Evolutionary conservation across 2,113 vertebrate genomes (phyloP).

Genomic region (Rhodinocichla rosea): DNA sequence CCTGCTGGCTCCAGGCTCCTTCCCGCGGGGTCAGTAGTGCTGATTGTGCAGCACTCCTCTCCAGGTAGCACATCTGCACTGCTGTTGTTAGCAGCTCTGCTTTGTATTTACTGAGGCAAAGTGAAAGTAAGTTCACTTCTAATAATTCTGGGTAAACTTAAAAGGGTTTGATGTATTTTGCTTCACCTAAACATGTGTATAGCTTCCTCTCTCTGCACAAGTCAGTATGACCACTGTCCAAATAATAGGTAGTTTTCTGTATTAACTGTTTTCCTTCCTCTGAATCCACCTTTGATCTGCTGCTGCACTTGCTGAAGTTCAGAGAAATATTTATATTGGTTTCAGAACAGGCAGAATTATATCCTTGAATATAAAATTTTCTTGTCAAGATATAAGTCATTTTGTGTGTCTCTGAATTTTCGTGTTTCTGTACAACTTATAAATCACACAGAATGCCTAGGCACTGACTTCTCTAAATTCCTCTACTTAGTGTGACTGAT

Average conservation of each 20-base stretch:
- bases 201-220: neutral
- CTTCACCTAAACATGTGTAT: neutral
- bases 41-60: neutral
- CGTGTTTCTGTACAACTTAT: neutral
- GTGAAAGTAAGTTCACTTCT: neutral
- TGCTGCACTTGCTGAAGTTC: neutral
- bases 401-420: neutral
- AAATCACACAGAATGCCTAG: neutral
- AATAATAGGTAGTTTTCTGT: neutral
- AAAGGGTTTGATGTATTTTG: neutral
- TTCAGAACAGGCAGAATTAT: neutral
- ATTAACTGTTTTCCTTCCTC: neutral
- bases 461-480: neutral
- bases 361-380: neutral
- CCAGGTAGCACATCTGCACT: neutral
- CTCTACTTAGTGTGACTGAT: neutral
- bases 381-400: neutral
- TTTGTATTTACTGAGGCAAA: neutral
- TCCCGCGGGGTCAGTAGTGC: neutral
- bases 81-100: neutral
- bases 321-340: neutral
- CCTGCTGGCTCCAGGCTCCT: neutral
- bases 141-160: neutral
- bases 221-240: neutral
- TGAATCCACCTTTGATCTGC: neutral